Conservation (phyloP, 2,888 invertebrate genomes). For the Thymelicus lineola region DNA sequence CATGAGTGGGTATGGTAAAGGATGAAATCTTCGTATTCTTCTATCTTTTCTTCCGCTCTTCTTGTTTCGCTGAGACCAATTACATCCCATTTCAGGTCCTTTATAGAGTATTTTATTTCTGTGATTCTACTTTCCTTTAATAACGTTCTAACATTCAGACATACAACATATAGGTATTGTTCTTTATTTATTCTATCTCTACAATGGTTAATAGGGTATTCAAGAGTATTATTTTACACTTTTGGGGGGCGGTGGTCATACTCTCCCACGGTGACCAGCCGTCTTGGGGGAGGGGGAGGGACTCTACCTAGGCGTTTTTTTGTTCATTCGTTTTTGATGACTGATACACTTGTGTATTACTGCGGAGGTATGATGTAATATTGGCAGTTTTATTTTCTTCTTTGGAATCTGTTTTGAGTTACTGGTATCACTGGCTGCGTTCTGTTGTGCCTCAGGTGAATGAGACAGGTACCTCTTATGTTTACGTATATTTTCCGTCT, state of each 20-base stretch:
- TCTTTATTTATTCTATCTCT: constrained; percentile 20
- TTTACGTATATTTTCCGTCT: constrained; percentile 15
- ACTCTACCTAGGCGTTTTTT: constrained; percentile 25
- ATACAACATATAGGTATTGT: constrained; percentile 6
- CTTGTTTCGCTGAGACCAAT: constrained; percentile 43
- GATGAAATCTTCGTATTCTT: constrained; percentile 45
- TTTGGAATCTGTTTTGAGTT: constrained; percentile 13
- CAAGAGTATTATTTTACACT: not conserved
- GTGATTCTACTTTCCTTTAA: constrained; percentile 29
- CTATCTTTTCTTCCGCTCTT: constrained; percentile 41
- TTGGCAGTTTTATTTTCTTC: too few relatives aligned
- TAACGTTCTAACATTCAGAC: constrained; percentile 21
- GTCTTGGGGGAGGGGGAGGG: constrained; percentile 32
- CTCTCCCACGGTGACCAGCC: too few relatives aligned
- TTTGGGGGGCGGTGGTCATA: constrained; percentile 26
- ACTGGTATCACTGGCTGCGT: too few relatives aligned
- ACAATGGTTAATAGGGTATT: too few relatives aligned
- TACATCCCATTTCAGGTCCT: constrained; percentile 43
- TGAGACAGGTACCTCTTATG: not conserved
- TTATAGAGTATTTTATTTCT: constrained; percentile 40
- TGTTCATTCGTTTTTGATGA: not conserved
- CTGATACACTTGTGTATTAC: not conserved
- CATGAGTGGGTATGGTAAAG: constrained; percentile 41
- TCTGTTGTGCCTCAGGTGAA: too few relatives aligned
- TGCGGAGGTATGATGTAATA: too few relatives aligned